These are phyloP conservation scores for Poliocrania exsul DNA, from an alignment of 2,797 vertebrate species.

Conservation along the genomic window DNA sequence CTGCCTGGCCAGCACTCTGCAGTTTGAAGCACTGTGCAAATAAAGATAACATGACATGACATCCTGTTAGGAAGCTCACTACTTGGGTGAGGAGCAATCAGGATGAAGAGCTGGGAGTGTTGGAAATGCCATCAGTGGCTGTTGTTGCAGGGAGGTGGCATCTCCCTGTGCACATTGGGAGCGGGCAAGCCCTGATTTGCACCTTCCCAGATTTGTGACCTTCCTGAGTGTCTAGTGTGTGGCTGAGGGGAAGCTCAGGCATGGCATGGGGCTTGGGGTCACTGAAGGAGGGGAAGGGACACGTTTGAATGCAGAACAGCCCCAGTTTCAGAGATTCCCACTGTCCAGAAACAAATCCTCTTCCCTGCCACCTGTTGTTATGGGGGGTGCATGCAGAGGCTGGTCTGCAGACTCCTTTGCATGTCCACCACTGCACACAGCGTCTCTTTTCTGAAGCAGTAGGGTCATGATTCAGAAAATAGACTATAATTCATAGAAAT, in stretches of 20 bases:
- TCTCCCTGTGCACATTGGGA: not conserved
- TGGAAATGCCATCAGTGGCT: not conserved
- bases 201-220: not conserved
- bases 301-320: not conserved
- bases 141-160: not conserved
- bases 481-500: not conserved
- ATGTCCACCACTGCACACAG: rapidly evolving
- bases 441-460: not conserved
- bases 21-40: not conserved
- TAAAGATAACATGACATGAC: not conserved
- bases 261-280: not conserved
- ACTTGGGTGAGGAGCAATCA: not conserved
- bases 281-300: not conserved
- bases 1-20: not conserved
- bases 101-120: not conserved
- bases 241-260: not conserved
- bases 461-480: not conserved
- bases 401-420: not conserved
- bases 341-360: not conserved
- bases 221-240: not conserved
- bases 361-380: not conserved
- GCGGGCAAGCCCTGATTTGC: rapidly evolving
- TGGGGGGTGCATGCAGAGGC: not conserved
- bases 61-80: not conserved
- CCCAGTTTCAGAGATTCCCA: not conserved